Percentiles rank a stretch among this genome's conserved stretches.
These are phyloP conservation scores for Pandemis heparana DNA, from an alignment of 2,888 invertebrate species.

Conservation along the genomic window DNA sequence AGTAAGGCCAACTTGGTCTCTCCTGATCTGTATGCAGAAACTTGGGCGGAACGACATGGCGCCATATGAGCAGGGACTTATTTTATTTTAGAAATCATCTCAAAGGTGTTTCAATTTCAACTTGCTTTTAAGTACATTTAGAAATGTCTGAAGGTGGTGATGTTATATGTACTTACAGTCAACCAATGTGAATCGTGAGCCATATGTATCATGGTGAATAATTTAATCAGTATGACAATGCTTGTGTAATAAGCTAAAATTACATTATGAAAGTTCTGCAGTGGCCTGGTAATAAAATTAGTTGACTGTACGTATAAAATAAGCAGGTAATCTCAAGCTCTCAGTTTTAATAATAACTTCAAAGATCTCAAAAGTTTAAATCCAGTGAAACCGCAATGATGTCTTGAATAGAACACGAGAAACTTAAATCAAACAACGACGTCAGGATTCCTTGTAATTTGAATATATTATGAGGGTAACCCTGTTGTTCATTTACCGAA, in stretches of 20 bases:
- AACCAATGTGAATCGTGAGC: too few relatives aligned
- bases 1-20: slow-evolving; percentile 39
- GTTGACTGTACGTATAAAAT: too few relatives aligned
- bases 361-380: background rate
- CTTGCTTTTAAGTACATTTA: background rate
- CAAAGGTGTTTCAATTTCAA: background rate
- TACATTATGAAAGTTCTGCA: too few relatives aligned
- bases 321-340: background rate
- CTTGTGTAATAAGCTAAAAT: too few relatives aligned
- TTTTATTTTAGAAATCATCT: slow-evolving; percentile 23
- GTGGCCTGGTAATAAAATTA: too few relatives aligned
- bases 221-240: too few relatives aligned
- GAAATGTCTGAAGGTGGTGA: too few relatives aligned
- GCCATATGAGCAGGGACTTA: slow-evolving; percentile 48
- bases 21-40: slow-evolving; percentile 56
- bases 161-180: too few relatives aligned
- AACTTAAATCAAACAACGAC: slow-evolving; percentile 4
- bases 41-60: slow-evolving; percentile 51
- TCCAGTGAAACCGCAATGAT: background rate
- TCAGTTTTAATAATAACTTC: background rate
- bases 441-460: slow-evolving; percentile 7
- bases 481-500: slow-evolving; percentile 3
- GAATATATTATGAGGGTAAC: slow-evolving; percentile 9
- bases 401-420: background rate
- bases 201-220: too few relatives aligned